Evolutionary conservation across 2,113 vertebrate genomes (phyloP), one percentile per base, ranked within the genome.

Genomic region (Spilogale gracilis): DNA sequence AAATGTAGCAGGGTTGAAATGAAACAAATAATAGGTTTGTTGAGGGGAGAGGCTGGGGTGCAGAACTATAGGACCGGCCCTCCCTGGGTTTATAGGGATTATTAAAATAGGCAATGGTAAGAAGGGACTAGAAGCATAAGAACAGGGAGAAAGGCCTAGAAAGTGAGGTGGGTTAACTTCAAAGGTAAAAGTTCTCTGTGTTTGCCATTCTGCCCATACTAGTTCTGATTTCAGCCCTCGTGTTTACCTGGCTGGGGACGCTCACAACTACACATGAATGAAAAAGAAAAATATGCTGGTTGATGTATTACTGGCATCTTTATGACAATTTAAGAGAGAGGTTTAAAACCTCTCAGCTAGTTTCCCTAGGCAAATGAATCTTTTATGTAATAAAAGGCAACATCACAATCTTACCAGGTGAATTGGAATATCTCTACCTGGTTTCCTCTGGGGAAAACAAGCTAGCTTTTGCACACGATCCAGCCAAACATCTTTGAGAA

Each of bases 401-500:
- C 10, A 38, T 95, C 18, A 58, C 71, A 96, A 54, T 91, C 73
- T 79, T 84, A 45, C 1, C 89, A 38, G 21, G 18, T 95, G 84
- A 63, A 48, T 6, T 71, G n/a, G 14, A 84, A 27, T 63, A 71
- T 25, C 89, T 92, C 10, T 48, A 56, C 43, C 60, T 88, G 65
- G 5, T 95, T 90, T 92, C 85, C 83, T 94, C 58, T 12, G n/a
- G 69, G 76, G 74, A 95, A 87, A 85, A 81, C 12, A 45, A 54
- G 17, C 83, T 94, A 63, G 85, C 60, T 89, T 61, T 95, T 94
- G 69, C 79, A 87, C 61, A 96, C 21, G 43, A 80, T 14, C 12
- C 67, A 92, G 92, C 30, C 79, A 95, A 73, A 87, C 79, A 73
- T 82, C 50, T 74, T 25, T 27, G 65, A 91, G 88, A 78, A 58